phyloP scores from a whole-genome alignment of 2,888 invertebrate genomes.

The Acronicta leporina region DNA sequence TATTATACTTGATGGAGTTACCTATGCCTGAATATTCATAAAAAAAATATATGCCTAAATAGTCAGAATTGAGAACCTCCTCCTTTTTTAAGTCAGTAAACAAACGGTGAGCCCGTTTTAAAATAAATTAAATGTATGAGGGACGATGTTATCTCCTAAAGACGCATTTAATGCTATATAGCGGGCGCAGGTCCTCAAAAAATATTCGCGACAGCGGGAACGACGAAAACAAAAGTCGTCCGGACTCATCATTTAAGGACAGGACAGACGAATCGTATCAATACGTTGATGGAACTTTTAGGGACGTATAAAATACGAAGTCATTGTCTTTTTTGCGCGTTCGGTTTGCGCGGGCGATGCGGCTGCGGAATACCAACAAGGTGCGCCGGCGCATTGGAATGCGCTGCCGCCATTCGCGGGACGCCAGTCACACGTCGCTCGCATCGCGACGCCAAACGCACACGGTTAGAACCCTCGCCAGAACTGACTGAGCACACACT shows the following conservation, averaged over 20 bases:
- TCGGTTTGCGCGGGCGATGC: slow-evolving; percentile 75
- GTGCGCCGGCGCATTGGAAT: slow-evolving; percentile 65
- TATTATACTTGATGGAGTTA: too few species aligned
- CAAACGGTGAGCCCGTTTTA: slow-evolving; percentile 5
- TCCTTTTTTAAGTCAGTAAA: not conserved
- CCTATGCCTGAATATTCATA: too few species aligned
- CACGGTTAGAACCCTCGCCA: slow-evolving; percentile 39
- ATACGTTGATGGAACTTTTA: slow-evolving; percentile 84
- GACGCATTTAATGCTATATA: slow-evolving; percentile 51
- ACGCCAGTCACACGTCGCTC: slow-evolving; percentile 58
- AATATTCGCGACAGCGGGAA: slow-evolving; percentile 61
- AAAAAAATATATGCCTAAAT: too few species aligned
- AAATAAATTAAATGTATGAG: slow-evolving; percentile 40
- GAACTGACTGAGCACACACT: slow-evolving; percentile 57
- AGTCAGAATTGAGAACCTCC: too few species aligned
- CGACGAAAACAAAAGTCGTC: slow-evolving; percentile 69
- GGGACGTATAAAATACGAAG: slow-evolving; percentile 84
- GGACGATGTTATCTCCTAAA: slow-evolving; percentile 46
- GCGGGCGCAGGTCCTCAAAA: slow-evolving; percentile 55
- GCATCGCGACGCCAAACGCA: slow-evolving; percentile 46
- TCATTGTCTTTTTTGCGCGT: slow-evolving; percentile 86
- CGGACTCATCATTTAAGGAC: slow-evolving; percentile 70
- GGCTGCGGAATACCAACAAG: slow-evolving; percentile 82
- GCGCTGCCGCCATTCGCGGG: slow-evolving; percentile 55
- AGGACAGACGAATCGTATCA: slow-evolving; percentile 73